Percentiles rank a stretch among this genome's conserved stretches.
Evolutionary conservation across 2,888 invertebrate species (phyloP).

Genomic region (Chesias legatella): DNA sequence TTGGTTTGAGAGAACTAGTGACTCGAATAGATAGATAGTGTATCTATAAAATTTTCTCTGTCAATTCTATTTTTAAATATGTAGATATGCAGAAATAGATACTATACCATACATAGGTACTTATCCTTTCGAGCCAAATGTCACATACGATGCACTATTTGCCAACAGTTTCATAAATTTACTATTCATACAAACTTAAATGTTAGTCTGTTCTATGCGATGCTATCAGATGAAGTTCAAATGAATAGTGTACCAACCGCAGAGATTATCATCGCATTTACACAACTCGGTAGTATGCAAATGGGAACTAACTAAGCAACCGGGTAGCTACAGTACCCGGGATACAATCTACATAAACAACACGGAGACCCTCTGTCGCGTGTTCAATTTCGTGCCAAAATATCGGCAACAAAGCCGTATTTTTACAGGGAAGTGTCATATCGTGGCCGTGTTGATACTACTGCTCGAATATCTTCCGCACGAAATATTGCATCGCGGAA

Average conservation of each 20-base stretch:
- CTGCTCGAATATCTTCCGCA: not conserved
- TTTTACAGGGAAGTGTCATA: slow-evolving; percentile 9
- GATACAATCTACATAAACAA: slow-evolving; percentile 19
- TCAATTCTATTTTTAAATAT: too few relatives aligned
- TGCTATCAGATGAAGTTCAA: not conserved
- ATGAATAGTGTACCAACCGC: slow-evolving; percentile 21
- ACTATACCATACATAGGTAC: too few relatives aligned
- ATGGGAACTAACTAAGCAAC: slow-evolving; percentile 16
- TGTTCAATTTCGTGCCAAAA: slow-evolving; percentile 11
- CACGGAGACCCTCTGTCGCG: slow-evolving; percentile 4
- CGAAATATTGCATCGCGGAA: slow-evolving; percentile 4
- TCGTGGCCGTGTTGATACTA: slow-evolving; percentile 1
- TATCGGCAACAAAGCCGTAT: slow-evolving; percentile 10
- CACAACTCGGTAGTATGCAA: slow-evolving; percentile 14
- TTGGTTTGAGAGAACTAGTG: too few relatives aligned
- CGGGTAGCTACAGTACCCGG: slow-evolving; percentile 8
- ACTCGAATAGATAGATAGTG: too few relatives aligned
- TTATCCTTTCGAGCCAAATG: too few relatives aligned
- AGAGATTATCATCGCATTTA: slow-evolving; percentile 10
- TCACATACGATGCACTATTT: too few relatives aligned
- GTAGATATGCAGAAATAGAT: too few relatives aligned
- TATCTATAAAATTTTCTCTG: too few relatives aligned
- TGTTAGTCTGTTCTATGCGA: too few relatives aligned
- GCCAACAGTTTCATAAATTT: too few relatives aligned
- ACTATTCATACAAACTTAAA: too few relatives aligned